These are phyloP conservation scores for Parauchenoglanis punctatus DNA, from an alignment of 2,797 vertebrate species.

Conservation along the genomic window DNA sequence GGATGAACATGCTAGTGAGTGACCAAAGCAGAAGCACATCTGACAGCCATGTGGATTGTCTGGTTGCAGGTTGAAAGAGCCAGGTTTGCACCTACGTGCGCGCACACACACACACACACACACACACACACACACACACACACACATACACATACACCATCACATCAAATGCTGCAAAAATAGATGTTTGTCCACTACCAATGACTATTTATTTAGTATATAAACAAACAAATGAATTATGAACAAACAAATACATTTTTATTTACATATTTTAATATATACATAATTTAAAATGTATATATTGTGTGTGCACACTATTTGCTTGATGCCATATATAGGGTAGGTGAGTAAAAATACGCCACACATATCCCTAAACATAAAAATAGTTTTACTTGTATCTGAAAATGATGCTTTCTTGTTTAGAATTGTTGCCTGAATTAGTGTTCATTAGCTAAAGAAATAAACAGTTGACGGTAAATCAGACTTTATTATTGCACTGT, in stretches of 20 bases:
- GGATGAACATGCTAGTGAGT: slow-evolving; percentile 80
- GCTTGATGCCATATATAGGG: background rate
- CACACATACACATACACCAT: background rate
- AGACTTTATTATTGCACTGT: background rate
- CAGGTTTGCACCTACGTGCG: slow-evolving; percentile 84
- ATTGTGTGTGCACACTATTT: background rate
- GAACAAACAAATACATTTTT: background rate
- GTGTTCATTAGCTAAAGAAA: background rate
- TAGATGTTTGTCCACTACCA: background rate
- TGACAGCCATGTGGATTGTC: slow-evolving; percentile 80
- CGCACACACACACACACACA: slow-evolving; percentile 14
- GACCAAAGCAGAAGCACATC: slow-evolving; percentile 90
- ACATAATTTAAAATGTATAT: slow-evolving; percentile 23
- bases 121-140: slow-evolving; percentile 12
- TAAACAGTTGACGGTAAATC: background rate
- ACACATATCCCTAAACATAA: background rate
- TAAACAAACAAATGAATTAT: background rate
- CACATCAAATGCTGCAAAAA: background rate
- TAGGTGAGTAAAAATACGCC: background rate
- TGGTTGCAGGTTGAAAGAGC: slow-evolving; percentile 84
- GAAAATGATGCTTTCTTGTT: background rate
- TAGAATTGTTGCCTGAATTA: background rate
- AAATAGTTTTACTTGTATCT: background rate
- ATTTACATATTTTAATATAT: too few species aligned
- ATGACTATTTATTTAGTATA: background rate